Evolutionary conservation across 2,888 invertebrate genomes (phyloP).

Genomic region (Drosophila conformis): DNA sequence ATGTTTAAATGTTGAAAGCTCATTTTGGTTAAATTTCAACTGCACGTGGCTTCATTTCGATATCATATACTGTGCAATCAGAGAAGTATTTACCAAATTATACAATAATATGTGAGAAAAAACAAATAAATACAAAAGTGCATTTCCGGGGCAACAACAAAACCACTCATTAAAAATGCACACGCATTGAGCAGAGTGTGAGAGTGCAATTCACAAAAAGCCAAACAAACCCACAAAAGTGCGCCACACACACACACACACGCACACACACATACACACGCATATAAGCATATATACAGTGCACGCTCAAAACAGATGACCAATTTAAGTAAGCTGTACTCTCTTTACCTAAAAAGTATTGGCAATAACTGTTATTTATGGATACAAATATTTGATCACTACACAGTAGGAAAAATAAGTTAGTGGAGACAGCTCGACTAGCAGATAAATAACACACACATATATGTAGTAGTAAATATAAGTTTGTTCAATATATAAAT

Average conservation of each 20-base stretch:
- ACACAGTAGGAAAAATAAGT: neutral
- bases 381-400: neutral
- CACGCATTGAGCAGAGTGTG: conserved; percentile 36
- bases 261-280: neutral
- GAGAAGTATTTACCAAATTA: conserved; percentile 35
- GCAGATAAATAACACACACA: neutral
- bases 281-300: neutral
- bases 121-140: conserved; percentile 44
- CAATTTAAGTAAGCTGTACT: neutral
- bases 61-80: conserved; percentile 19
- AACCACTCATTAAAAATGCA: conserved; percentile 62
- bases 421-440: neutral
- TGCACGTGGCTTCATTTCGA: conserved; percentile 28
- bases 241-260: conserved; percentile 6
- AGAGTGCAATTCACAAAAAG: conserved; percentile 41
- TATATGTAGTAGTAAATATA: neutral
- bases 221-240: conserved; percentile 47
- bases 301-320: neutral
- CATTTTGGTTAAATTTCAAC: neutral
- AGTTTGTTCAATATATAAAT: neutral
- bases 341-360: neutral
- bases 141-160: conserved; percentile 25
- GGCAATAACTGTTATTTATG: neutral
- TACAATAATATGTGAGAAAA: neutral
- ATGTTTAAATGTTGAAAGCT: conserved; percentile 25